These are phyloP conservation scores for Catagonus wagneri DNA, from an alignment of 2,113 vertebrate genomes.

Conservation along the genomic window DNA sequence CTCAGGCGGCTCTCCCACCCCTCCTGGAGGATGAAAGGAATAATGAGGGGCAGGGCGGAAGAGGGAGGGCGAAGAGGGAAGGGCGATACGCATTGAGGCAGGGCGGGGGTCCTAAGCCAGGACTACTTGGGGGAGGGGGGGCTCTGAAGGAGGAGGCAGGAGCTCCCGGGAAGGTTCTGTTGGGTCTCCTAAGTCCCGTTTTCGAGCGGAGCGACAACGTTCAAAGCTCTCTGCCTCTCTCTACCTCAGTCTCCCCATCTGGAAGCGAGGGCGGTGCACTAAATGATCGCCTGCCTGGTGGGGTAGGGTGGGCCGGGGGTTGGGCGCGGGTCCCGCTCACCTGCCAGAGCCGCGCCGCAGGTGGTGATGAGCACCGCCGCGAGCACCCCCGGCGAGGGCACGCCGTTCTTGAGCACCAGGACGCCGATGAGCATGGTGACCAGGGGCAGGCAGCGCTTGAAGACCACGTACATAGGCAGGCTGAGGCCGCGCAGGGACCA, in stretches of 20 bases:
- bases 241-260: conserved; percentile 64
- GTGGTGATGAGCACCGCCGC: conserved; percentile 96
- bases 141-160: background rate
- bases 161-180: background rate
- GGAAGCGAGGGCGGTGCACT: background rate
- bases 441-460: conserved; percentile 97
- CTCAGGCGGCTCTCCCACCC: background rate
- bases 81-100: background rate
- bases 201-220: background rate
- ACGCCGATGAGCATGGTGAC: conserved; percentile 95
- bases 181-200: background rate
- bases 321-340: conserved; percentile 86
- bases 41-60: background rate
- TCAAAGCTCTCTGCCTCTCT: background rate
- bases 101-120: background rate
- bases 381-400: conserved; percentile 93
- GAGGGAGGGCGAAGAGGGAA: background rate
- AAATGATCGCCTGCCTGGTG: background rate
- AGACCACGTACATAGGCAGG: conserved; percentile 98
- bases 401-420: conserved; percentile 93
- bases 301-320: conserved; percentile 30
- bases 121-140: background rate
- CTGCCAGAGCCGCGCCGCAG: conserved; percentile 94
- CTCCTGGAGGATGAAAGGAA: conserved; percentile 19
- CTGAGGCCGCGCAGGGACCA: conserved; percentile 97